These are phyloP conservation scores for Sylvia borin DNA, from an alignment of 2,797 vertebrate genomes.

Conservation along the genomic window DNA sequence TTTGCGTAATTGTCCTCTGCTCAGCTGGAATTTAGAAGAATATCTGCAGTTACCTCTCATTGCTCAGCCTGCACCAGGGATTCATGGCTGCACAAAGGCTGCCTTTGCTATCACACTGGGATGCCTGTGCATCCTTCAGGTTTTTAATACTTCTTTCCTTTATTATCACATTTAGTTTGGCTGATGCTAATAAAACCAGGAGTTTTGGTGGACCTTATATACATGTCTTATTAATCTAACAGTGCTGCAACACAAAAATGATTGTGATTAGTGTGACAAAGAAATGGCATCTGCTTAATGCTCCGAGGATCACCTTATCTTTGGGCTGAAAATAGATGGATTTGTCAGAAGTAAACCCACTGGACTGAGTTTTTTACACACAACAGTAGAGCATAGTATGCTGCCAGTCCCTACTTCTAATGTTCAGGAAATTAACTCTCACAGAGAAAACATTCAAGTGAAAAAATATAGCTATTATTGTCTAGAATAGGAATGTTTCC, in stretches of 20 bases:
- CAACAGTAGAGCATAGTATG: neutral
- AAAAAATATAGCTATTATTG: neutral
- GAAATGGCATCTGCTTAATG: neutral
- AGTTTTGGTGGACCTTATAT: neutral
- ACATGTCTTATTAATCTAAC: neutral
- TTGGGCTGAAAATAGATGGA: neutral
- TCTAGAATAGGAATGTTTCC: neutral
- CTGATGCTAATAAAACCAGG: neutral
- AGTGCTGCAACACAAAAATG: neutral
- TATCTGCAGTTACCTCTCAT: conserved; percentile 20
- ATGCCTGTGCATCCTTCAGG: neutral
- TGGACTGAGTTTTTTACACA: neutral
- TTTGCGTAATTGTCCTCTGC: neutral
- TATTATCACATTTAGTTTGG: neutral
- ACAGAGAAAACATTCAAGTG: neutral
- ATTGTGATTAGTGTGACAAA: neutral
- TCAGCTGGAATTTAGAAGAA: neutral
- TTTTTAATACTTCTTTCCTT: neutral
- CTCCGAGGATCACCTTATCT: neutral
- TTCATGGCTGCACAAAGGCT: conserved; percentile 1
- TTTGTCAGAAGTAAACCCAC: neutral
- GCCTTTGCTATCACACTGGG: neutral
- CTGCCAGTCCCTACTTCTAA: neutral
- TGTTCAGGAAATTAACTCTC: neutral
- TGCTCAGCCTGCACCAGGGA: neutral